Conservation (phyloP, 2,888 invertebrate species). For the Hydrotaea cyrtoneurina region DNA sequence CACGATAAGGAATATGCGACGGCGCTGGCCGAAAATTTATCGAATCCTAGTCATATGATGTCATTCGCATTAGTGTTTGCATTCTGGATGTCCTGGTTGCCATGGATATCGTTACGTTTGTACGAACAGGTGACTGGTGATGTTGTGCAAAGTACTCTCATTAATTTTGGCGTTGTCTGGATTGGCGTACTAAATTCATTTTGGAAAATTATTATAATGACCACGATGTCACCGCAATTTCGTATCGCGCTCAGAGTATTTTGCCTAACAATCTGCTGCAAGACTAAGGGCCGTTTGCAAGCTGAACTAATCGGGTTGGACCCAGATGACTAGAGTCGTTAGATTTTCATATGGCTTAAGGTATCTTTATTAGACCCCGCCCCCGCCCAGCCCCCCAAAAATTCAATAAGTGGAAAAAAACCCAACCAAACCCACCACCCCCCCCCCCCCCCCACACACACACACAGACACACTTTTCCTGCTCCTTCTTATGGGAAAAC, state of each 20-base stretch:
- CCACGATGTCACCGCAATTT: conserved; percentile 95
- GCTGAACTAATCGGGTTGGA: conserved; percentile 93
- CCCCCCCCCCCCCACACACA: conserved; percentile 9
- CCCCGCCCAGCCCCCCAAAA: conserved; percentile 25
- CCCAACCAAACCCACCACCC: background rate
- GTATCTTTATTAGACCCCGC: conserved; percentile 13
- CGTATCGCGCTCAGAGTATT: conserved; percentile 92
- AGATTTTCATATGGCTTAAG: conserved; percentile 77
- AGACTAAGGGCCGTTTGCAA: conserved; percentile 90
- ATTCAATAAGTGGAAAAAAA: conserved; percentile 21
- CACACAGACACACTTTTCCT: background rate
- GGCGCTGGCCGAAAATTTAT: conserved; percentile 93
- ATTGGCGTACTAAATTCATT: conserved; percentile 96
- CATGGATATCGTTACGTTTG: conserved; percentile 91
- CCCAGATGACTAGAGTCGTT: conserved; percentile 88
- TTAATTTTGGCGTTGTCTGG: conserved; percentile 97
- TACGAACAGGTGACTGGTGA: conserved; percentile 87
- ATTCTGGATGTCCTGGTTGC: conserved; percentile 97
- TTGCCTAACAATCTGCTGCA: conserved; percentile 94
- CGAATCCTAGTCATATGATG: conserved; percentile 97
- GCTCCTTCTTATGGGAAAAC: background rate
- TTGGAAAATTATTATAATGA: conserved; percentile 96
- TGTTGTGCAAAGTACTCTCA: conserved; percentile 88
- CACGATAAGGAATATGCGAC: conserved; percentile 96
- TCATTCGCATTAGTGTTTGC: conserved; percentile 94